These are phyloP conservation scores for Isurus oxyrinchus DNA, from an alignment of 2,113 vertebrate species.

Conservation along the genomic window DNA sequence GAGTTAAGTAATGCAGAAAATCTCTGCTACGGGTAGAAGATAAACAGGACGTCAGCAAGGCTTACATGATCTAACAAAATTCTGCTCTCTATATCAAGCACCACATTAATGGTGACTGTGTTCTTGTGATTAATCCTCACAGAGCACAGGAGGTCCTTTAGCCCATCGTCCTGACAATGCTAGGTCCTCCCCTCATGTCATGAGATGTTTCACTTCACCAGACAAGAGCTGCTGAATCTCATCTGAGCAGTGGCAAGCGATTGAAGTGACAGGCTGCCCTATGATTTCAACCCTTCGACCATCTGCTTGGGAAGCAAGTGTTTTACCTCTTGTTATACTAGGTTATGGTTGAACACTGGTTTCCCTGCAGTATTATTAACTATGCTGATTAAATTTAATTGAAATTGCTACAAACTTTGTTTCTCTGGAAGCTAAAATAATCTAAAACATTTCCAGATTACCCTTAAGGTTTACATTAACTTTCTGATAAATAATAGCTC, in stretches of 20 bases:
- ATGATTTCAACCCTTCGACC: constrained; percentile 30
- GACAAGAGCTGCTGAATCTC: constrained; percentile 20
- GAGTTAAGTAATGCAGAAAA: neutral
- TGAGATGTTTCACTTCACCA: constrained; percentile 29
- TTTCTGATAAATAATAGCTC: neutral
- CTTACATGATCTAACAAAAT: neutral
- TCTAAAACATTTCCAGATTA: neutral
- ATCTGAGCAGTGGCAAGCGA: constrained; percentile 10
- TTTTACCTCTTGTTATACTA: constrained; percentile 31
- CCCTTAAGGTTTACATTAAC: neutral
- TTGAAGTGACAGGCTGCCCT: constrained; percentile 33
- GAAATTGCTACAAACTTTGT: neutral
- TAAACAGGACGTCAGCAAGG: neutral
- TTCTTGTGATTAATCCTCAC: neutral
- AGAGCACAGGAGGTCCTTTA: neutral
- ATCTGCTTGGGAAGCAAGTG: constrained; percentile 20
- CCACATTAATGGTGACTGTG: neutral
- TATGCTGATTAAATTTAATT: constrained; percentile 29
- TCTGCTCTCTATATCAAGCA: neutral
- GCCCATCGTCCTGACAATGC: constrained; percentile 1
- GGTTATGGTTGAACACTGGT: constrained; percentile 13
- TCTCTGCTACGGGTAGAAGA: neutral
- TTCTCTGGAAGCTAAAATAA: neutral
- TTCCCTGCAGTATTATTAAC: neutral
- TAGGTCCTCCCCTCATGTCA: constrained; percentile 19